Percentiles rank a stretch among this genome's conserved stretches.
Conservation (phyloP, 2,888 invertebrate species). For the Hyalella azteca region DNA sequence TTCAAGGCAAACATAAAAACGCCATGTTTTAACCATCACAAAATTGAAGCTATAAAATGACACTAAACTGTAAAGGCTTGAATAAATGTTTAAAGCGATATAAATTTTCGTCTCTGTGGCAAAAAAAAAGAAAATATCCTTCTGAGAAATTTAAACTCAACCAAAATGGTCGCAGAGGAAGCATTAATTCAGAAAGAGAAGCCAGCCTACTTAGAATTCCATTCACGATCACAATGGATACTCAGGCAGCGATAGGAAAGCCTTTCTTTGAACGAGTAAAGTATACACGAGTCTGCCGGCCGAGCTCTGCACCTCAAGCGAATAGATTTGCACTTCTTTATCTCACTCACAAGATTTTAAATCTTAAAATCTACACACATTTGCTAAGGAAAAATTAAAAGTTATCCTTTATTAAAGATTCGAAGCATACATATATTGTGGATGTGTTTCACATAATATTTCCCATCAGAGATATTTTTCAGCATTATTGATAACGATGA, state of each 20-base stretch:
- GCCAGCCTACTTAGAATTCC: slow-evolving; percentile 4
- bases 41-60: too few species aligned
- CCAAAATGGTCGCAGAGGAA: slow-evolving; percentile 24
- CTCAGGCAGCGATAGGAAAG: slow-evolving; percentile 23
- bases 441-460: too few species aligned
- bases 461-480: too few species aligned
- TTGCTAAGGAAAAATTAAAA: too few species aligned
- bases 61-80: too few species aligned
- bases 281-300: slow-evolving; percentile 1
- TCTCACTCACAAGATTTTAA: too few species aligned
- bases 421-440: background rate
- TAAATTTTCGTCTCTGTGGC: background rate
- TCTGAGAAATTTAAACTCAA: background rate
- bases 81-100: background rate
- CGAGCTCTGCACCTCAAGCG: background rate
- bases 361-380: too few species aligned
- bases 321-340: too few species aligned
- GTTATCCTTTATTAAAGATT: too few species aligned
- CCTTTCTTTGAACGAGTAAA: slow-evolving; percentile 17
- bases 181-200: slow-evolving; percentile 32
- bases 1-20: too few species aligned
- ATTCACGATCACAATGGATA: slow-evolving; percentile 36
- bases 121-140: background rate
- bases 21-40: too few species aligned
- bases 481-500: too few species aligned